Conservation (phyloP, 2,113 vertebrate species). For the Calypte anna region DNA sequence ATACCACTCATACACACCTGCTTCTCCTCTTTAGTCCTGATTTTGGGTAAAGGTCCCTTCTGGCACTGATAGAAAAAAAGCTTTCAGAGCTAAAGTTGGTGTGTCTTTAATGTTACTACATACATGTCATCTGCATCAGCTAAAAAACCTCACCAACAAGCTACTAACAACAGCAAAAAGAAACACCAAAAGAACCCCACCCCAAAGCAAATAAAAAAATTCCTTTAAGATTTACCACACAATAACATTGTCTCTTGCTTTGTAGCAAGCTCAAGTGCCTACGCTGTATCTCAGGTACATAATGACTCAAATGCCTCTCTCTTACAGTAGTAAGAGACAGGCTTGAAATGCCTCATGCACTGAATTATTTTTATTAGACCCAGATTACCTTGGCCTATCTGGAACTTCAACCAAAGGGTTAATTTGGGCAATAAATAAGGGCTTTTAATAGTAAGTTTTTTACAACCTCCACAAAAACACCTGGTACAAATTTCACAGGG, state of each 20-base stretch:
- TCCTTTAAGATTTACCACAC: not conserved
- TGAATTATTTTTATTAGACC: not conserved
- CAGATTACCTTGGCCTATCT: not conserved
- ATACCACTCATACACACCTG: not conserved
- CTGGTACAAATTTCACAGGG: not conserved
- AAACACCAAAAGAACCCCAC: accelerated
- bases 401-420: not conserved
- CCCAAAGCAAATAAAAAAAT: not conserved
- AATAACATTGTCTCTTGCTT: not conserved
- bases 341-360: not conserved
- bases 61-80: not conserved
- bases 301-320: not conserved
- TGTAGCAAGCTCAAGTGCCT: not conserved
- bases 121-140: accelerated
- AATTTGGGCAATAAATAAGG: not conserved
- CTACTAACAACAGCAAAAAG: not conserved
- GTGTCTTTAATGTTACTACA: not conserved
- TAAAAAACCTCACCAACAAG: not conserved
- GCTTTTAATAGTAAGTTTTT: not conserved
- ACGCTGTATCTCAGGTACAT: not conserved
- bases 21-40: not conserved
- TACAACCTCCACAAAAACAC: not conserved
- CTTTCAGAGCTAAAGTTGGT: not conserved
- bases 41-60: not conserved
- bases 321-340: not conserved